These are phyloP conservation scores for Marmota monax DNA, from an alignment of 2,113 vertebrate species.

Conservation along the genomic window DNA sequence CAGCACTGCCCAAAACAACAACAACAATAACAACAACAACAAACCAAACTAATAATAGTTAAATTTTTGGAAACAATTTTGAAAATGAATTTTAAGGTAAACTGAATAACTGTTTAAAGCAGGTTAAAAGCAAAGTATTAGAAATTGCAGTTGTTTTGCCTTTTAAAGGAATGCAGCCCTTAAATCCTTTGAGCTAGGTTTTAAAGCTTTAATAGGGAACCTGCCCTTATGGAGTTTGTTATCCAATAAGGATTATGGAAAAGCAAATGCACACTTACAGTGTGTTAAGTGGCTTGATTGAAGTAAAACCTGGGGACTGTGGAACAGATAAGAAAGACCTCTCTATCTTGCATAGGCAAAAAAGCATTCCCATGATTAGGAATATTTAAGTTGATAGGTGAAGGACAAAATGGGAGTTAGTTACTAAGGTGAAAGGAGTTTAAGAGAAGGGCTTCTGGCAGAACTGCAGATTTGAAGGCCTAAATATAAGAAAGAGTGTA, in stretches of 20 bases:
- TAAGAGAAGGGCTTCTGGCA: neutral
- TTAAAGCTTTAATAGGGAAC: neutral
- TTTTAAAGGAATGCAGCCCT: conserved; percentile 1
- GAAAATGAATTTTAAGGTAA: neutral
- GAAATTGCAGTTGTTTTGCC: neutral
- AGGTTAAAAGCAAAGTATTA: neutral
- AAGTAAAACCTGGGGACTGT: neutral
- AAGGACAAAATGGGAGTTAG: conserved; percentile 31
- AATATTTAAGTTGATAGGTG: neutral
- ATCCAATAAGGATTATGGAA: neutral
- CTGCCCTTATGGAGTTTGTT: neutral
- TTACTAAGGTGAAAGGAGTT: neutral
- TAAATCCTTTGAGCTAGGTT: neutral
- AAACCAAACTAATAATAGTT: neutral
- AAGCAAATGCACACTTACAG: neutral
- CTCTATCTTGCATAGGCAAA: neutral
- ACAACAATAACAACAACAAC: neutral
- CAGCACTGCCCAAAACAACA: neutral
- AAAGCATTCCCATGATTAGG: neutral
- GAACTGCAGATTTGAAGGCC: neutral
- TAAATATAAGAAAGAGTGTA: neutral
- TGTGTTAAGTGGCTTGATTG: neutral
- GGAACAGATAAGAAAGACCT: neutral
- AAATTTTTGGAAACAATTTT: neutral
- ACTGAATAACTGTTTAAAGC: neutral